Conservation (phyloP, 2,888 invertebrate genomes). For the Andrena chrysosceles region DNA sequence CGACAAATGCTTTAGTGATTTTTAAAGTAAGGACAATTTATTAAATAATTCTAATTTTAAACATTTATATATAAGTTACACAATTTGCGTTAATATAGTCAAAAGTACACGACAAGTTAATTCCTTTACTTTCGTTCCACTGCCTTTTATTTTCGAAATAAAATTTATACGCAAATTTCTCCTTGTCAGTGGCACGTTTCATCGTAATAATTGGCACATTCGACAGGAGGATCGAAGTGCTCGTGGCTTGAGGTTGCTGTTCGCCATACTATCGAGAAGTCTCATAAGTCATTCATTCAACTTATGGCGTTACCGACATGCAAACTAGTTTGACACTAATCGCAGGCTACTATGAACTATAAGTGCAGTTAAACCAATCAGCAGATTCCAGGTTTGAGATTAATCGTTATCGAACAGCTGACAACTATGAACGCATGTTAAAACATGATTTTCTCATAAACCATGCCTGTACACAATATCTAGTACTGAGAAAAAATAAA, state of each 20-base stretch:
- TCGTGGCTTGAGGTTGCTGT: background rate
- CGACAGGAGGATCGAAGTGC: background rate
- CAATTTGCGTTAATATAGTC: no score
- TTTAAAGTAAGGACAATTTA: no score
- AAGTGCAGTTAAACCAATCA: slow-evolving; percentile 23
- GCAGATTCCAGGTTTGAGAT: background rate
- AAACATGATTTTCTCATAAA: background rate
- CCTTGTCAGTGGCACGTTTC: background rate
- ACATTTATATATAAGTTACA: no score
- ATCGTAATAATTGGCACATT: background rate
- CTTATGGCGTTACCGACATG: slow-evolving; percentile 17
- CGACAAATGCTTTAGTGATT: no score
- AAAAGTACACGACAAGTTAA: no score
- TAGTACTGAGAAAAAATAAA: background rate
- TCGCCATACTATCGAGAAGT: background rate
- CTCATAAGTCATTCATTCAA: slow-evolving; percentile 4
- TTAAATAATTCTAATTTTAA: no score
- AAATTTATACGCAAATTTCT: background rate
- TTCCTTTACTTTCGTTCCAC: no score
- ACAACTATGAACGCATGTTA: background rate
- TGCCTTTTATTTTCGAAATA: background rate
- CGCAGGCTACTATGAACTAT: slow-evolving; percentile 1
- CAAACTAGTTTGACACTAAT: slow-evolving; percentile 27
- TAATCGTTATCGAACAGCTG: background rate
- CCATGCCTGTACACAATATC: background rate